Evolutionary conservation across 2,888 invertebrate genomes (phyloP), one percentile per base, ranked within the genome.

Genomic region (Lordiphosa andalusiaca): DNA sequence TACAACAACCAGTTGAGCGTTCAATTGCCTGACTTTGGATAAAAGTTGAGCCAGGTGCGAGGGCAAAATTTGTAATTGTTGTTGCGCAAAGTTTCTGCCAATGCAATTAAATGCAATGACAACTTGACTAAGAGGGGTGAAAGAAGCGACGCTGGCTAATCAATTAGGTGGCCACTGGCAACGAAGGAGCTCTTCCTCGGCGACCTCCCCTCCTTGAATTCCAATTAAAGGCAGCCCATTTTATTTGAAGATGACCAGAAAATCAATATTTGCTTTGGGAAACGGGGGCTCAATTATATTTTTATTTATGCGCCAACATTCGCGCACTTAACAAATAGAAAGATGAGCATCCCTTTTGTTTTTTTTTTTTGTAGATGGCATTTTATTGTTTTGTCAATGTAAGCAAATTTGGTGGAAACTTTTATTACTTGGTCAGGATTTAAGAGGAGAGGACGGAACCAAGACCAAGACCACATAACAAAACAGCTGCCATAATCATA

Each of bases 331-430:
- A 75, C 83, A 73, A 82, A 78, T 67, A 39, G 33, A 36, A 39
- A 52, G 42, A 41, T 35, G 41, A 33, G 42, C 56, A 64, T 64
- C 51, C 55, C 37, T 42, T 62, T 63, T 16, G 16, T 16, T 16
- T 16, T 16, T 16, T 16, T 1, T 50, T 39, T 49, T 13, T 46
- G 46, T 16, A 0, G 4, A 77, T 74, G 65, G 53, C 42, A 81
- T 84, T 84, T 81, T 74, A 81, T 81, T 84, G 84, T 74, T 80
- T 76, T 66, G 74, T 55, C 84, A 67, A 77, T 74, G 74, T 84
- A 81, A 77, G 77, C 84, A 81, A 84, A 84, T 81, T 84, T 70
- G 46, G 56, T 59, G 42, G 60, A 61, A 59, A 78, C 69, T 68
- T 75, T 78, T 64, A 49, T 23, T 33, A 46, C n/a, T n/a, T n/a